Base-by-base conservation (phyloP, 2,113 vertebrate genomes). In the Protobothrops mucrosquamatus region DNA sequence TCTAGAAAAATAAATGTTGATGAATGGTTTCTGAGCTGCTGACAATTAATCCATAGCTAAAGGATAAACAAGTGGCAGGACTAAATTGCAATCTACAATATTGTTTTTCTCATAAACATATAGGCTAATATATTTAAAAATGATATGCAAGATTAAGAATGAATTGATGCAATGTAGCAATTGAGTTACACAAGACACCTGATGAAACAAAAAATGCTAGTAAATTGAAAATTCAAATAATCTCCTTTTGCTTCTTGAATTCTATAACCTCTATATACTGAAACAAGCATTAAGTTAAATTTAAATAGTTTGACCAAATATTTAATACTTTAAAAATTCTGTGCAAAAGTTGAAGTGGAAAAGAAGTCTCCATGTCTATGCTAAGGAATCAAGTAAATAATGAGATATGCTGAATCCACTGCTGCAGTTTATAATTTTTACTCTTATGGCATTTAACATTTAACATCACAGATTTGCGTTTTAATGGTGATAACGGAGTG, bases 231-330 rank as follows among this genome's bases (percentile, higher is more conserved):
- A 34, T 74, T 74, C n/a, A 74, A 56, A 85, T 26, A 48, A 12
- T 93, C 14, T 74, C 69, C 94, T 26, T 39, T 93, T 54, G 94
- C 0, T 12, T 43, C 15, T 95, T 93, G 92, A 43, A 90, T 92
- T 26, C 87, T 4, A 11, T 22, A 95, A 29, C 1, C 74, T 0
- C 5, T 94, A 39, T 89, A 89, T 94, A 90, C 52, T 90, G 85
- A 95, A 95, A 14, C 90, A 9, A 10, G 29, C 91, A 94, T 69
- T 93, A 94, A 94, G 87, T 0, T 91, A 96, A 95, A 94, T 96
- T 95, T 54, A 91, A 54, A 92, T 24, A 88, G 93, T 34, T 93
- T 94, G 87, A 1, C 0, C 11, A 89, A 81, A 23, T 91, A 93
- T 91, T 81, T 81, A 15, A 92, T 86, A 6, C 81, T 87, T 2